These are phyloP conservation scores for Hydroisotoma schaefferi DNA, from an alignment of 2,888 invertebrate species.

Conservation along the genomic window DNA sequence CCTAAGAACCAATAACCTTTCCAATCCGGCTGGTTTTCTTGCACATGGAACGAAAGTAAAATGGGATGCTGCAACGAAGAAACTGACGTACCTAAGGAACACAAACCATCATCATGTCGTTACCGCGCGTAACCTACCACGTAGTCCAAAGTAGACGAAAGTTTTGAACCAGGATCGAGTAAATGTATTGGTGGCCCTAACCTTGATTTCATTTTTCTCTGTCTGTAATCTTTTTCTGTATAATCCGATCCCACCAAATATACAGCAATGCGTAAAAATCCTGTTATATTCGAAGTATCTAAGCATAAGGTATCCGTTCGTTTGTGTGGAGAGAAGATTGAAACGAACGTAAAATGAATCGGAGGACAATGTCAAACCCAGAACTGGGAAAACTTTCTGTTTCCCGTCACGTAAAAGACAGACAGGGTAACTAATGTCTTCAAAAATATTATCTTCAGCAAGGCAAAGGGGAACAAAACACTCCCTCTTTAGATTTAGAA, in stretches of 20 bases:
- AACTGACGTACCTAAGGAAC: too few relatives aligned
- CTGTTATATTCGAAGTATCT: too few relatives aligned
- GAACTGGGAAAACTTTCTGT: conserved; percentile 13
- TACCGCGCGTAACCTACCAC: too few relatives aligned
- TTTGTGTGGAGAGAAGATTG: not conserved
- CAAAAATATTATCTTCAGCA: conserved; percentile 14
- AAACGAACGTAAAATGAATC: not conserved
- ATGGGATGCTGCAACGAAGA: too few relatives aligned
- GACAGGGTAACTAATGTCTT: conserved; percentile 18
- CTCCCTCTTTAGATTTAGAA: too few relatives aligned
- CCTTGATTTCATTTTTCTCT: conserved; percentile 20
- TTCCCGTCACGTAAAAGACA: conserved; percentile 19
- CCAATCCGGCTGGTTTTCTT: too few relatives aligned
- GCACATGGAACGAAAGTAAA: too few relatives aligned
- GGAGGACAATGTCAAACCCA: conserved; percentile 16
- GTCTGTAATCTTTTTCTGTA: not conserved
- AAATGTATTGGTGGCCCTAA: conserved; percentile 11
- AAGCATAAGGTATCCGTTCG: too few relatives aligned
- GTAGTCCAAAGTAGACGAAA: too few relatives aligned
- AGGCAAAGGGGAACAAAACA: conserved; percentile 3
- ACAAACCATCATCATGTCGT: too few relatives aligned
- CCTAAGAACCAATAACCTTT: conserved; percentile 4
- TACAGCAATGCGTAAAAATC: too few relatives aligned
- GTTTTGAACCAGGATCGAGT: conserved; percentile 1
- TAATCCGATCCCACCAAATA: too few relatives aligned